Percentiles rank a stretch among this genome's conserved stretches.
Evolutionary conservation across 2,797 vertebrate genomes (phyloP).

Genomic region (Macropodus opercularis): DNA sequence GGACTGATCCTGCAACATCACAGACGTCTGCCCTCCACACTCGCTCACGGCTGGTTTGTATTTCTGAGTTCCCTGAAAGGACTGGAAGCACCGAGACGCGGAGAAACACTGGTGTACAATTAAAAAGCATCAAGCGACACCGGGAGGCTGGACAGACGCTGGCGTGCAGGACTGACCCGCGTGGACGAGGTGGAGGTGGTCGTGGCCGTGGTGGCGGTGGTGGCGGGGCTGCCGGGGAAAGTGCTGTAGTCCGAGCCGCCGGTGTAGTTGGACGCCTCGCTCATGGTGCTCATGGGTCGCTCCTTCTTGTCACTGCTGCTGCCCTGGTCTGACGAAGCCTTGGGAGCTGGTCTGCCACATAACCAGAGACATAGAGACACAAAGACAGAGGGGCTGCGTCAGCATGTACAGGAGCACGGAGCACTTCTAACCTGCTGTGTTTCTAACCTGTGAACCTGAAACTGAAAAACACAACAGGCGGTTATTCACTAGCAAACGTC

Average conservation of each 20-base stretch:
- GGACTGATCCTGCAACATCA: too few species aligned
- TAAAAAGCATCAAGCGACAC: too few species aligned
- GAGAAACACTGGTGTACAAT: too few species aligned
- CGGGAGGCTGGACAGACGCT: too few species aligned
- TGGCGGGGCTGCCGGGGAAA: conserved; percentile 61
- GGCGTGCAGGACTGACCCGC: conserved; percentile 71
- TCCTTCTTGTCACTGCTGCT: conserved; percentile 86
- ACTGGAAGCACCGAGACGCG: too few species aligned
- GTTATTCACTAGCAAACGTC: too few species aligned
- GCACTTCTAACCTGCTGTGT: too few species aligned
- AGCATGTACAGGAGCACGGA: background rate
- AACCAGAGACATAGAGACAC: conserved; percentile 38
- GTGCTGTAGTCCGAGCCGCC: conserved; percentile 83
- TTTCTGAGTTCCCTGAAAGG: too few species aligned
- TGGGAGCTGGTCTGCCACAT: conserved; percentile 82
- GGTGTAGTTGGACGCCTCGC: conserved; percentile 89
- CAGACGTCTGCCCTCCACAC: too few species aligned
- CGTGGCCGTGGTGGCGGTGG: conserved; percentile 22
- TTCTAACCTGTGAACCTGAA: too few species aligned
- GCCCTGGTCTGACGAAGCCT: conserved; percentile 65
- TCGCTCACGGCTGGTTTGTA: too few species aligned
- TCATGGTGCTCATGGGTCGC: conserved; percentile 87
- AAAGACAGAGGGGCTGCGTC: conserved; percentile 19
- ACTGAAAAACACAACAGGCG: too few species aligned
- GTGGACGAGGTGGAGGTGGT: conserved; percentile 49